Evolutionary conservation across 2,113 vertebrate genomes (phyloP), one percentile per base, ranked within the genome.

Genomic region (Serinus canaria): DNA sequence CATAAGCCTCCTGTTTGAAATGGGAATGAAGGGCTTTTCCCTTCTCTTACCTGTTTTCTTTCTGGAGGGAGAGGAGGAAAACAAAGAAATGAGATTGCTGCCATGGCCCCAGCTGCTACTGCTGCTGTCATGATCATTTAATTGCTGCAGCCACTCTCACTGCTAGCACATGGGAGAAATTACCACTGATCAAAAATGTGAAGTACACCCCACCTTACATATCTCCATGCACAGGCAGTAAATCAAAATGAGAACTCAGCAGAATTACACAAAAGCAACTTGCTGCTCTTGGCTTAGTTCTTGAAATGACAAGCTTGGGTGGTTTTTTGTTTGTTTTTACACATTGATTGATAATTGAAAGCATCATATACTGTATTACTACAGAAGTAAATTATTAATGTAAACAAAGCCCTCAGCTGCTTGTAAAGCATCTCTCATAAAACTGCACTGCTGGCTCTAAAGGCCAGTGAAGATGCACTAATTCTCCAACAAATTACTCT

Each of bases 161-260:
- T 85, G 50, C 59, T 63, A 35, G 70, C 75, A 59, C 72, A 63
- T 62, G 86, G 72, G 94, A 92, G 60, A 86, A 91, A 91, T 96
- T 94, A 95, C 87, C 53, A 79, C 39, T 70, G 25, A 87, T 84
- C 37, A 85, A 66, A 87, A 76, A 58, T 66, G 46, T 68, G 83
- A 60, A 91, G 49, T 53, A 41, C 23, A 33, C 37, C 30, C 64
- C 66, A 41, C 64, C 88, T 92, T 77, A 56, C 24, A 7, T 81
- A 72, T 88, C 22, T 90, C 56, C 20, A 6, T 63, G 37, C 10
- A 33, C 24, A 86, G 83, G 44, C 46, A 68, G 68, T 87, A 80
- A 78, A 93, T 86, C 20, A 24, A 84, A 94, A 92, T 33, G 30
- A 93, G 66, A 78, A 63, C 31, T 74, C n/a, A 19, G 23, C 60